phyloP scores from a whole-genome alignment of 2,888 invertebrate genomes.

The Tigriopus californicus region DNA sequence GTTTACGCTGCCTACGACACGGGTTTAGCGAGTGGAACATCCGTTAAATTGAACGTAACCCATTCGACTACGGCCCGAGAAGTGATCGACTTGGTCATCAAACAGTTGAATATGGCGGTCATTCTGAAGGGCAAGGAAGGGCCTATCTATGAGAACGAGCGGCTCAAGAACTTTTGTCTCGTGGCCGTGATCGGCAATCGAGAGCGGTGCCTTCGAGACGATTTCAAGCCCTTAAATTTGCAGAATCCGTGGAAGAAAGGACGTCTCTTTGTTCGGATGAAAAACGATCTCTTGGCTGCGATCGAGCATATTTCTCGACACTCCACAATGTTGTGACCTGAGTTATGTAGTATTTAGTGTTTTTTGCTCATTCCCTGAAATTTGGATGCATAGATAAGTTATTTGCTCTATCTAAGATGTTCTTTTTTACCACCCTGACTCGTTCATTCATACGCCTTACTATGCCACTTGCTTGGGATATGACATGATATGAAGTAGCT shows the following conservation, averaged over 20 bases:
- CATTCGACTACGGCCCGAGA: conserved; percentile 80
- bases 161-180: conserved; percentile 70
- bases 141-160: conserved; percentile 52
- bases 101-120: conserved; percentile 84
- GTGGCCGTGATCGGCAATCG: conserved; percentile 88
- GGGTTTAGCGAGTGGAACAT: conserved; percentile 76
- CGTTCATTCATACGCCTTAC: no score
- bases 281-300: conserved; percentile 70
- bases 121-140: conserved; percentile 60
- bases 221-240: conserved; percentile 75
- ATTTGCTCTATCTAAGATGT: no score
- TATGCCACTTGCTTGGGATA: no score
- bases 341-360: no score
- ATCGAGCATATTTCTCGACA: conserved; percentile 60
- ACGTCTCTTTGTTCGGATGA: conserved; percentile 71
- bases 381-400: no score
- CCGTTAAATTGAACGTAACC: conserved; percentile 79
- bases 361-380: no score
- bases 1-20: conserved; percentile 93
- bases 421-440: no score
- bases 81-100: conserved; percentile 84
- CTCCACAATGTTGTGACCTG: conserved; percentile 31
- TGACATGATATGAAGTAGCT: no score
- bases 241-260: conserved; percentile 94
- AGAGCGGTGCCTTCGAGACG: conserved; percentile 79